Evolutionary conservation across 2,113 vertebrate genomes (phyloP).

Genomic region (Balaeniceps rex): DNA sequence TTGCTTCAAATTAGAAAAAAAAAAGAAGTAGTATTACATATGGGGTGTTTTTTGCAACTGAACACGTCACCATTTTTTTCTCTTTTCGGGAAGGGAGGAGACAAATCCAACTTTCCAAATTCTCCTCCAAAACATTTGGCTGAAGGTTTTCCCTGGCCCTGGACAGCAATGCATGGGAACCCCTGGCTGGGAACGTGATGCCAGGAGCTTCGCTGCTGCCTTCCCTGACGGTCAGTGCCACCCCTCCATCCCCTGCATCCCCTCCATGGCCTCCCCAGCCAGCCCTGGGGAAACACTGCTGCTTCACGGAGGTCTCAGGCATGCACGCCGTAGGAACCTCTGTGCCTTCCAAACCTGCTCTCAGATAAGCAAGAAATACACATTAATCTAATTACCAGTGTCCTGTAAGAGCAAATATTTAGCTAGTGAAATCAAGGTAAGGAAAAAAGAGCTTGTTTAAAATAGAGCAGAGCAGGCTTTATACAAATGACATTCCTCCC

Average conservation of each 20-base stretch:
- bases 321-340: fast-evolving
- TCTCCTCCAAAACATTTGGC: neutral
- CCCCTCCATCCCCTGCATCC: neutral
- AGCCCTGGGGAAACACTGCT: neutral
- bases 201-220: neutral
- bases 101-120: neutral
- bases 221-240: neutral
- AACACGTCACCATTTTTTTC: neutral
- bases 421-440: neutral
- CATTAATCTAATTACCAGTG: neutral
- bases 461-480: neutral
- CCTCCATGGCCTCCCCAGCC: neutral
- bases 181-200: neutral
- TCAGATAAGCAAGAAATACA: neutral
- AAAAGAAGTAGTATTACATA: neutral
- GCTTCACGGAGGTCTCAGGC: neutral
- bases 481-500: neutral
- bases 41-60: neutral
- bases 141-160: neutral
- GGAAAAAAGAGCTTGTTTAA: neutral
- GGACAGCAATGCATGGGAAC: fast-evolving
- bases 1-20: neutral
- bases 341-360: neutral
- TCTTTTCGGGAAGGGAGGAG: neutral
- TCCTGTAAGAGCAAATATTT: constrained; percentile 9